Conservation (phyloP, 2,113 vertebrate genomes). For the Prochilodus magdalenae region DNA sequence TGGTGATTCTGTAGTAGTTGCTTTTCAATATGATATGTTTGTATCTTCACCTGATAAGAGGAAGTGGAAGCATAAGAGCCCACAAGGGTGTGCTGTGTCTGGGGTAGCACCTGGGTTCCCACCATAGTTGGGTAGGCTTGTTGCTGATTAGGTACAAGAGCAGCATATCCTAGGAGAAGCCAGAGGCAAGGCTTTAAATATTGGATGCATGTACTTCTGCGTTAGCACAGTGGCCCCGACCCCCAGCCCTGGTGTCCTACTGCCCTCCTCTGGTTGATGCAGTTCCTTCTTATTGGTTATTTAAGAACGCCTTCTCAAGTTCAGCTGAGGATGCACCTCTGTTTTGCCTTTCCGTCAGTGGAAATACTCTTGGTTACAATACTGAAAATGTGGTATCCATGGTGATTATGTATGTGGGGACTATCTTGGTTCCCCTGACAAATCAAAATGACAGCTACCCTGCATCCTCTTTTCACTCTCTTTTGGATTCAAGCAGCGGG, state of each 20-base stretch:
- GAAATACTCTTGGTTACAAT: background rate
- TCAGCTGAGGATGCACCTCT: background rate
- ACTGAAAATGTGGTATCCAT: background rate
- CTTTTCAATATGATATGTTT: background rate
- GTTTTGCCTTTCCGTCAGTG: background rate
- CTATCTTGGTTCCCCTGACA: background rate
- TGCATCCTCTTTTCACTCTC: background rate
- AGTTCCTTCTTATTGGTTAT: background rate
- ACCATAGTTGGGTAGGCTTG: constrained; percentile 82
- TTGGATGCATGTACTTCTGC: background rate
- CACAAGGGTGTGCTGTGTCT: constrained; percentile 85
- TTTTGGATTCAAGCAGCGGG: constrained; percentile 78
- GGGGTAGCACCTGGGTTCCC: constrained; percentile 84
- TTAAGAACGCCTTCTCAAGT: background rate
- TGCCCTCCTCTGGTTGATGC: constrained; percentile 18
- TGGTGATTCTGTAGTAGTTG: background rate
- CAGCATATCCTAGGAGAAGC: constrained; percentile 80
- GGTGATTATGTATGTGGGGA: no score
- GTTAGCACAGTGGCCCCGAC: background rate
- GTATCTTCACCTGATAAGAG: constrained; percentile 84
- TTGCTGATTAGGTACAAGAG: constrained; percentile 81
- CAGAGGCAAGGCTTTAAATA: background rate
- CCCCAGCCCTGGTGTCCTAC: background rate
- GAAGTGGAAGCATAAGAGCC: constrained; percentile 87
- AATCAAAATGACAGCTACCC: background rate